Base-by-base conservation (phyloP, 2,888 invertebrate genomes). In the Limenitis camilla region DNA sequence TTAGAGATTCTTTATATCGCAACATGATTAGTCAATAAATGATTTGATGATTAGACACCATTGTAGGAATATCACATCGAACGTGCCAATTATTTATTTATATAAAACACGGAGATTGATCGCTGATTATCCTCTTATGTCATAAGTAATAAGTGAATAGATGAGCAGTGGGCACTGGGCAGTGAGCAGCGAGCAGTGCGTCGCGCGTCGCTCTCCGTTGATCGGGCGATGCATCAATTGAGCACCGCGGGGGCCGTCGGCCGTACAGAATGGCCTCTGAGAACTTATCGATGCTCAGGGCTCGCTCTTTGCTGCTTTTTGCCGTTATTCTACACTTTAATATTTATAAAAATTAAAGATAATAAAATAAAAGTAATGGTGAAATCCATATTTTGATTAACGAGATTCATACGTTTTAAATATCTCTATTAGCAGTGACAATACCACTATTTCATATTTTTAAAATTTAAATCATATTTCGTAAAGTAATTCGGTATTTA, bases 211-310 rank as follows among this genome's bases (percentile, higher is more conserved):
- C 52, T 49, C 55, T 55, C 53, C 51, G 61, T 53, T 72, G 74
- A 72, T 68, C 78, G 74, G 73, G 72, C 78, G 76, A 85, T 85
- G 82, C 82, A 85, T 85, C 85, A 85, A 80, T 74, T 74, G 78
- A 67, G 67, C 84, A 68, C 84, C 65, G 77, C 81, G 68, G 85
- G 84, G 83, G 81, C 72, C 81, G 74, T 43, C 55, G 51, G 43
- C 42, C 57, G 54, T 42, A 45, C 43, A 44, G 51, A 38, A 28
- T 35, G 43, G 46, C 49, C 52, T 49, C 38, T 29, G 39, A 39
- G 42, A 38, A 40, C 19, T 19, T 19, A 59, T 57, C 59, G 59
- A 57, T 59, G 49, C 33, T 31, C 8, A 57, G 55, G 57, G 49
- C 33, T 31, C 8, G 9, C 11, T 28, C 38, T 32, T 38, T 44